Conservation (phyloP, 2,888 invertebrate genomes). For the Byasa hedistus region DNA sequence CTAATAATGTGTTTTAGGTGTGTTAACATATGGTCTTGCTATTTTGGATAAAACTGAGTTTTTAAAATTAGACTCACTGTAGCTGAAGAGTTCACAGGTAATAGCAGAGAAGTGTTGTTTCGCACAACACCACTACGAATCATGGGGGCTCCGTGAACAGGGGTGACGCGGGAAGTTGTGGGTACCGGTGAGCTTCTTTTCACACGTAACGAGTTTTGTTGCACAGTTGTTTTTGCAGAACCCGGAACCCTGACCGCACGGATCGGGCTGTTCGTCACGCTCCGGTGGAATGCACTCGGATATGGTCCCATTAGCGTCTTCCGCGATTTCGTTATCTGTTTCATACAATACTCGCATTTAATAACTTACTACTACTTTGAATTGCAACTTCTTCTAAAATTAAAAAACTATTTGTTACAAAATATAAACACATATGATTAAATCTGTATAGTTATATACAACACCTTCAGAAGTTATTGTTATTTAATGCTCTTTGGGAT, state of each 20-base stretch:
- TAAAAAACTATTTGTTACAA: neutral
- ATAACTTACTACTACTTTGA: neutral
- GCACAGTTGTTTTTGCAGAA: constrained; percentile 56
- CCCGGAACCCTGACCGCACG: constrained; percentile 42
- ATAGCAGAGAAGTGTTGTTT: constrained; percentile 74
- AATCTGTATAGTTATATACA: too few relatives aligned
- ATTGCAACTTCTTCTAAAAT: neutral
- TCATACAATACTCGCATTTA: constrained; percentile 19
- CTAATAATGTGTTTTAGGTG: too few relatives aligned
- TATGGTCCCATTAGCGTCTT: constrained; percentile 60
- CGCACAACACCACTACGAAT: constrained; percentile 78
- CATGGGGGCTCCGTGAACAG: constrained; percentile 53
- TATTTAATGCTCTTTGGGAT: neutral
- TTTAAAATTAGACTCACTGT: constrained; percentile 68
- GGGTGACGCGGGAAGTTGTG: constrained; percentile 41
- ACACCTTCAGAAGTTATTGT: too few relatives aligned
- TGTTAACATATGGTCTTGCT: too few relatives aligned
- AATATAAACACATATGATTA: too few relatives aligned
- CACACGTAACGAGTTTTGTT: constrained; percentile 49
- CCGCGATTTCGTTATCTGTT: constrained; percentile 56
- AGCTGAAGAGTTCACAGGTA: constrained; percentile 81
- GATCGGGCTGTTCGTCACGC: constrained; percentile 50
- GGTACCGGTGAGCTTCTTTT: constrained; percentile 55
- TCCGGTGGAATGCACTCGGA: constrained; percentile 57
- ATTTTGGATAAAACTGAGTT: neutral